Evolutionary conservation across 2,888 invertebrate genomes (phyloP).

Genomic region (Drosophila subsilvestris): DNA sequence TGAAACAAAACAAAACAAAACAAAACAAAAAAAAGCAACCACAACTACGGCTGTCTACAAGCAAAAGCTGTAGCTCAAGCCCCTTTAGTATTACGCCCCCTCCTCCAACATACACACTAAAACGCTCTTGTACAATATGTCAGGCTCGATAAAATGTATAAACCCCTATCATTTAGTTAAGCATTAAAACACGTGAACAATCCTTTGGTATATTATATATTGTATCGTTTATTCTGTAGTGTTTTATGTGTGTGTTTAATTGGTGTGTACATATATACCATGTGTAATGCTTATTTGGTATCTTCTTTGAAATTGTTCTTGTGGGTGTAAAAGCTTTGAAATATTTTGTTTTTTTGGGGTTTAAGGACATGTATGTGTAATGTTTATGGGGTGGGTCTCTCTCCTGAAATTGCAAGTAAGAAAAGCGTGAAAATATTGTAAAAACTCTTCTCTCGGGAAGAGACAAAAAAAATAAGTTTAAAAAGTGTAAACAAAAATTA

Average conservation of each 20-base stretch:
- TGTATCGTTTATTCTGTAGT: slow-evolving; percentile 24
- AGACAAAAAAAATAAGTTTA: no score
- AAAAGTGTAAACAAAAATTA: no score
- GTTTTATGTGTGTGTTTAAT: neutral
- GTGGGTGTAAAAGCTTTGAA: neutral
- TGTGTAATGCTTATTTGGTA: neutral
- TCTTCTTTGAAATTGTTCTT: neutral
- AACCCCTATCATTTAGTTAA: slow-evolving; percentile 54
- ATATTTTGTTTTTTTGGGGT: neutral
- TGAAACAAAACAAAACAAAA: no score
- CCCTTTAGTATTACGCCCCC: slow-evolving; percentile 67
- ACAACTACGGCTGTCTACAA: slow-evolving; percentile 34
- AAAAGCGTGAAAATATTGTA: slow-evolving; percentile 8
- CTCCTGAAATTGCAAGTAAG: slow-evolving; percentile 22
- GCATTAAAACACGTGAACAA: slow-evolving; percentile 54
- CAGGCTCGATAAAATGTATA: slow-evolving; percentile 58
- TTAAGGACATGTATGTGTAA: slow-evolving; percentile 44
- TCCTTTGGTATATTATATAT: slow-evolving; percentile 51
- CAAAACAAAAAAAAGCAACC: slow-evolving; percentile 19
- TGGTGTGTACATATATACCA: neutral
- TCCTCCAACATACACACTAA: slow-evolving; percentile 29
- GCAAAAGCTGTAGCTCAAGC: slow-evolving; percentile 45
- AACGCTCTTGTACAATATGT: slow-evolving; percentile 37
- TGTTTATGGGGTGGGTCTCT: slow-evolving; percentile 70
- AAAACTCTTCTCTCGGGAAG: no score